phyloP scores from a whole-genome alignment of 1,140 invertebrate genomes.

The Drosophila tani region DNA sequence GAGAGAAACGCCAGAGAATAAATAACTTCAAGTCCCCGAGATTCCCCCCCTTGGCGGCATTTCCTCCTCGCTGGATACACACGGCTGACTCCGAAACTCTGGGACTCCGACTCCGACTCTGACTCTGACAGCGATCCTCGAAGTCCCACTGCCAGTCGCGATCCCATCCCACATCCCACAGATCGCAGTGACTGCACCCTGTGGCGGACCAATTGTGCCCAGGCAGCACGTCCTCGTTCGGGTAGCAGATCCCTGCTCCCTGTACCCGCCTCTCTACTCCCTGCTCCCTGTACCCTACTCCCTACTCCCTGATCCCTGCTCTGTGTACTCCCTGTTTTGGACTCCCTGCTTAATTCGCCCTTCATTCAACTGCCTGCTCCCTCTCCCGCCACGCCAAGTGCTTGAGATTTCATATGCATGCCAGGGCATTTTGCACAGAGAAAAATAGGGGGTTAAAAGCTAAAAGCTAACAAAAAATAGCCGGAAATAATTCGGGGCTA shows the following conservation, averaged over 20 bases:
- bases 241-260: slow-evolving; percentile 33
- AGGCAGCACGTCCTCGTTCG: slow-evolving; percentile 76
- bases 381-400: slow-evolving; percentile 28
- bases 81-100: slow-evolving; percentile 63
- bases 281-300: neutral
- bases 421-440: slow-evolving; percentile 11
- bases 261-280: no score
- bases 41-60: slow-evolving; percentile 61
- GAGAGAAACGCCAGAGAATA: slow-evolving; percentile 64
- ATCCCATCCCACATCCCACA: slow-evolving; percentile 25
- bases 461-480: no score
- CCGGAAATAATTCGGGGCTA: no score
- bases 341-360: slow-evolving; percentile 9
- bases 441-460: neutral
- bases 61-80: slow-evolving; percentile 67
- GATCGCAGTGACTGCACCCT: slow-evolving; percentile 64
- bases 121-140: slow-evolving; percentile 36
- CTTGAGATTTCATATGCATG: slow-evolving; percentile 43
- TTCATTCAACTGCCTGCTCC: slow-evolving; percentile 1
- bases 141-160: neutral
- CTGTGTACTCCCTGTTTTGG: neutral
- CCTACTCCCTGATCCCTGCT: neutral
- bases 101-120: slow-evolving; percentile 11
- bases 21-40: slow-evolving; percentile 62
- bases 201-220: slow-evolving; percentile 72